Base-by-base conservation (phyloP, 2,797 vertebrate genomes). In the Anguilla pacifica region DNA sequence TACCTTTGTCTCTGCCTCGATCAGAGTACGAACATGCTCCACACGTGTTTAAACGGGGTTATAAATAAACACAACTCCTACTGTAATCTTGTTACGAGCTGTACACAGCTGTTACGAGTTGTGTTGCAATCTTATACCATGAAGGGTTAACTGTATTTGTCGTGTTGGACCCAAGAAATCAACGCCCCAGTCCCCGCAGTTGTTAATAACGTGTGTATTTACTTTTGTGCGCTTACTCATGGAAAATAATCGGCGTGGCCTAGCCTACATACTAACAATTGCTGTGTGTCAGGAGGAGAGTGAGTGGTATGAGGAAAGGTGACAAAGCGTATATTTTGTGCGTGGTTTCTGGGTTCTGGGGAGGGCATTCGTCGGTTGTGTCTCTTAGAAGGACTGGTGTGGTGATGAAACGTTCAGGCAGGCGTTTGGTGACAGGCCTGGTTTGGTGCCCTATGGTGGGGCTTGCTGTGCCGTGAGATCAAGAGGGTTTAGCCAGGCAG, bases 401-500 rank as follows among this genome's bases (percentile, higher is more conserved):
- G 67, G 67, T 72, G 28, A 35, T 28, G 7, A 28, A 70, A 10
- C 17, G 6, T 28, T 70, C 10, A 70, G 6, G 6, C 28, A n/a
- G 64, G 64, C 6, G 25, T n/a, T 72, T 35, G n/a, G 67, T 72
- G 67, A 17, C 28, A 72, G 67, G 28, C 67, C 67, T 31, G 67
- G 67, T 11, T 28, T 2, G 28, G 2, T 74, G 70, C 31, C 19
- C 2, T 15, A 4, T 74, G 70, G 31, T 74, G 72, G 9, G 19
- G 51, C 53, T 86, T 39, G 83, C 83, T 74, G 70, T 77, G 87
- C 83, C 84, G 13, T 82, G 35, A 43, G 57, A 53, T 77, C 67
- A 5, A 15, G 88, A 55, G 79, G 72, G 83, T 91, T 89, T 84
- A 89, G 85, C 61, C 88, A 67, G 85, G 85, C 49, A 43, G 61